Base-by-base conservation (phyloP, 2,888 invertebrate species). In the Phortica okadai region DNA sequence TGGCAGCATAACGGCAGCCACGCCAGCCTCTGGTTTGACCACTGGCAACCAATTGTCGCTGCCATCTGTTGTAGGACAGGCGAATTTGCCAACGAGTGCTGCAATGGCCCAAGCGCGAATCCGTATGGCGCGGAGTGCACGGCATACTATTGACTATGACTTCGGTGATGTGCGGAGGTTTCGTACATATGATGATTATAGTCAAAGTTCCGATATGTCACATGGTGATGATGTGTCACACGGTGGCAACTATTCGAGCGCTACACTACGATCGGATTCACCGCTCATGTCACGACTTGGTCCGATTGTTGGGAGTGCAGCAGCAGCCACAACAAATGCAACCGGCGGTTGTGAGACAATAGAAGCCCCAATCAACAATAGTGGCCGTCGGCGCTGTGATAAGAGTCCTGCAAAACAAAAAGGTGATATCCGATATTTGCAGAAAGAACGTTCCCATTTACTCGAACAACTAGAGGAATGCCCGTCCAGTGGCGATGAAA, bases 141-240 rank as follows among this genome's bases (percentile, higher is more conserved):
- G 90, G 3, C 88, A 90, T 76, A 89, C 90, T 50, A 83, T 89
- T 66, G 90, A 91, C 78, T 89, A 90, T 79, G 90, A 90, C 25
- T 89, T 90, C 62, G 80, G 87, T 76, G 88, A 88, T 78, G 81
- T 84, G 73, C 90, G 93, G 16, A 92, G 94, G 83, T 93, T 93
- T 90, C 94, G 94, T 77, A 94, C 93, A 89, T 94, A 94, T 89
- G 95, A 95, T 87, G 94, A 97, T 92, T 95, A 95, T 92, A 93
- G 95, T 91, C 94, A 94, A 92, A 93, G 96, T 85, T 94, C 94
- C 78, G 93, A 93, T 42, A 93, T 94, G 4, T 94, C 94, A 44
- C 94, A 94, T 87, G 95, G 95, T 81, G 95, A 96, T 77, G 90
- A 90, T 76, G 79, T 79, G 14, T 76, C 78, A 45, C 75, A 73